phyloP scores from a whole-genome alignment of 1,140 invertebrate species.

The Drosophila jambulina region DNA sequence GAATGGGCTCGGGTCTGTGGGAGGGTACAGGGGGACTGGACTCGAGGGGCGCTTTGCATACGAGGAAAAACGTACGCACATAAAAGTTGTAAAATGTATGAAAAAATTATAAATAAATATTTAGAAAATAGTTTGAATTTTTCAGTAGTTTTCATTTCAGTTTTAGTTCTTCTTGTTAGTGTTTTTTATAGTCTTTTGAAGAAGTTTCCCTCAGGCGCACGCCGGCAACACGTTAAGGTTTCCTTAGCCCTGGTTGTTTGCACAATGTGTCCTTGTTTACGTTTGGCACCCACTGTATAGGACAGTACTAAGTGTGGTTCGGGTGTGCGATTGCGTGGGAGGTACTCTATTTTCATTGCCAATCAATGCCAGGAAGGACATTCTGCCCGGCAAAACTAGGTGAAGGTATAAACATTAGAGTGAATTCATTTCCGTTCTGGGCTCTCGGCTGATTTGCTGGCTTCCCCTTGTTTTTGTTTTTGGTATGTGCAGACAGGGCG shows the following conservation, averaged over 20 bases:
- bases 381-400: constrained; percentile 36
- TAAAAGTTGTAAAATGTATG: constrained; percentile 67
- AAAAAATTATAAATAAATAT: constrained; percentile 81
- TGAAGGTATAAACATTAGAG: constrained; percentile 46
- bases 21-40: not conserved
- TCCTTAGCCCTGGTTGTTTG: constrained; percentile 39
- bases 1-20: constrained; percentile 13
- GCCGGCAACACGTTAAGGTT: constrained; percentile 44
- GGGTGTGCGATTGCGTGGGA: constrained; percentile 20
- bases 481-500: constrained; percentile 70
- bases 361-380: constrained; percentile 29
- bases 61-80: constrained; percentile 51
- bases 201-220: constrained; percentile 68
- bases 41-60: constrained; percentile 27
- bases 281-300: constrained; percentile 75
- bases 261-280: constrained; percentile 35
- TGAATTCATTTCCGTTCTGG: constrained; percentile 36
- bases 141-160: constrained; percentile 38
- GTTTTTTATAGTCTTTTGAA: constrained; percentile 74
- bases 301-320: constrained; percentile 9
- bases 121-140: constrained; percentile 75
- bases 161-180: constrained; percentile 45
- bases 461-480: constrained; percentile 43
- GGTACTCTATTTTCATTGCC: constrained; percentile 59
- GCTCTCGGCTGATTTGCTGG: constrained; percentile 37